Base-by-base conservation (phyloP, 2,888 invertebrate genomes). In the Bombyx huttoni region DNA sequence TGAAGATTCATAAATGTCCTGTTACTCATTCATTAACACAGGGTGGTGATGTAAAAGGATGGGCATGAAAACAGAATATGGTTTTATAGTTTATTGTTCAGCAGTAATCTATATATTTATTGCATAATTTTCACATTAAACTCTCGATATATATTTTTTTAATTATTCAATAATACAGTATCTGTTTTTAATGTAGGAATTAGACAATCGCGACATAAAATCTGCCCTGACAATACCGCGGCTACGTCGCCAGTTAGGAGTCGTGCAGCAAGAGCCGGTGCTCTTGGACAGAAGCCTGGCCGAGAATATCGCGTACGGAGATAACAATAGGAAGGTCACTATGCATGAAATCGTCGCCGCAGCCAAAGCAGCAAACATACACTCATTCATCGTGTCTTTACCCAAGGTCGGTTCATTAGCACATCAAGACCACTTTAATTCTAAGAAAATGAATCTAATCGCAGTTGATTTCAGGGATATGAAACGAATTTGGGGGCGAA, bases 301-400 rank as follows among this genome's bases (percentile, higher is more conserved):
- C 0, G 95, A 96, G 68, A 97, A 97, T 73, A 96, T 97, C 61
- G 93, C 94, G 0, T 97, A 96, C 69, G 97, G 97, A 3, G 94
- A 95, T 72, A 94, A 94, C 71, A 88, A 85, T 52, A 88, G 94
- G 8, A 81, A 87, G 34, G 91, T 94, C 47, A 73, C 91, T 46
- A 92, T 92, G 90, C 89, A 90, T 49, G 95, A 96, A 66, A 91
- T 96, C 51, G 92, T 94, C n/a, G 89, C 91, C 49, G 93, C 93
- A 0, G 93, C 94, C 0, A 92, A 91, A 63, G 91, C 91, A 61
- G 93, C 96, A 8, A 96, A 95, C 65, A 95, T 96, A 59, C 96
- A 96, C 73, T 90, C 89, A 56, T 96, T 96, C 67, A 92, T 96
- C 48, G 79, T 90, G 14, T 90, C 91, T 3, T 75, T 96, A 54